Conservation (phyloP, 2,888 invertebrate genomes). For the Nycteola revayana region DNA sequence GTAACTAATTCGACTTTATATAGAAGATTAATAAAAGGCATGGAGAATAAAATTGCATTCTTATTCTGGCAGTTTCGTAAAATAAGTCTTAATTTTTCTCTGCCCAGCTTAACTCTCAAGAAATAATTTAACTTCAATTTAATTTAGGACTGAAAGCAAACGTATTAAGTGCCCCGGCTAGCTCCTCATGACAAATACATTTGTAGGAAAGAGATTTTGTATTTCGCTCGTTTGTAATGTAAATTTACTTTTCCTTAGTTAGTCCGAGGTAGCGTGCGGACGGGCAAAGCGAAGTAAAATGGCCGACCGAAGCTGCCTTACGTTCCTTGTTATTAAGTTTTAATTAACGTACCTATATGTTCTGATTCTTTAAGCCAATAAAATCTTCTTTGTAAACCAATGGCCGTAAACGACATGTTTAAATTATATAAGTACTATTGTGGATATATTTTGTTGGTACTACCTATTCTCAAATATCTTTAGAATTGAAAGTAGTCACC, state of each 20-base stretch:
- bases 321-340: constrained; percentile 42
- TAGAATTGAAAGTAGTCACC: too few relatives aligned
- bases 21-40: too few relatives aligned
- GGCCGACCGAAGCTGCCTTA: constrained; percentile 32
- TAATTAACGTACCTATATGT: constrained; percentile 34
- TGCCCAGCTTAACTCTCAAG: too few relatives aligned
- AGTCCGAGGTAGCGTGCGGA: constrained; percentile 42
- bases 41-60: too few relatives aligned
- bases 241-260: constrained; percentile 64
- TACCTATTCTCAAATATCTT: not conserved
- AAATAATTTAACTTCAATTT: constrained; percentile 11
- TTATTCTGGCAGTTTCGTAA: too few relatives aligned
- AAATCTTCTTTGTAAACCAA: constrained; percentile 10
- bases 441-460: constrained; percentile 1
- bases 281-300: constrained; percentile 42
- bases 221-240: constrained; percentile 64
- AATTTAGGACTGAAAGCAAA: constrained; percentile 25
- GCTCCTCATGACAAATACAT: constrained; percentile 42
- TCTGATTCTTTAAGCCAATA: constrained; percentile 19
- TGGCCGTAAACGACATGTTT: too few relatives aligned
- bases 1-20: too few relatives aligned
- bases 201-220: constrained; percentile 43
- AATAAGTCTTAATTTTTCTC: too few relatives aligned
- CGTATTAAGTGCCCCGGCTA: constrained; percentile 37
- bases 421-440: too few relatives aligned